These are phyloP conservation scores for Megaceryle alcyon DNA, from an alignment of 2,797 vertebrate genomes.

Conservation along the genomic window DNA sequence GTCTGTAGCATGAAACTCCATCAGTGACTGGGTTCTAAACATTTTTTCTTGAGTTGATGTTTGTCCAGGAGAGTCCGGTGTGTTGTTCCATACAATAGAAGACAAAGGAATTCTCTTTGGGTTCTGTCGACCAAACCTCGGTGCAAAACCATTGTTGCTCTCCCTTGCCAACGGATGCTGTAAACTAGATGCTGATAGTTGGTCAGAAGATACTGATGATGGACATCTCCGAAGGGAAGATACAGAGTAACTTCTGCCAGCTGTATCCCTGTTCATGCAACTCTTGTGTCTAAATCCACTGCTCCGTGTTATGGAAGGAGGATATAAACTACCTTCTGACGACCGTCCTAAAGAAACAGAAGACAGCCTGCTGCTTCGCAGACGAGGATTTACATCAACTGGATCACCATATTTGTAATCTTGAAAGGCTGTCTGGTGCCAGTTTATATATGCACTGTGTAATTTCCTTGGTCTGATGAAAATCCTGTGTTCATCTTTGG, in stretches of 20 bases:
- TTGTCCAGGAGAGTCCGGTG: conserved; percentile 43
- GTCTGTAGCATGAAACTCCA: conserved; percentile 69
- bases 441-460: conserved; percentile 76
- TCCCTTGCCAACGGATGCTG: conserved; percentile 12
- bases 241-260: conserved; percentile 66
- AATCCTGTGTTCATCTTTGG: conserved; percentile 74
- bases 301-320: conserved; percentile 45
- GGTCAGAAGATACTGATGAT: conserved; percentile 38
- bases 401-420: conserved; percentile 21
- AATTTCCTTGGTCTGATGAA: conserved; percentile 77
- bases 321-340: conserved; percentile 75
- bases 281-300: conserved; percentile 65
- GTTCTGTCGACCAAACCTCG: conserved; percentile 61
- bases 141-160: conserved; percentile 57
- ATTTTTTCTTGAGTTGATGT: conserved; percentile 42
- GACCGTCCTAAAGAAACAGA: conserved; percentile 39
- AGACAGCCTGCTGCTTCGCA: conserved; percentile 39
- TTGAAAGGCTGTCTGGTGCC: conserved; percentile 53
- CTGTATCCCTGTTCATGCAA: neutral
- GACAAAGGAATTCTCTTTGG: conserved; percentile 79
- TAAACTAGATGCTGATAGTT: conserved; percentile 41
- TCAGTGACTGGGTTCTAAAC: conserved; percentile 66
- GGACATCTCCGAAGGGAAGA: conserved; percentile 52
- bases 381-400: conserved; percentile 40
- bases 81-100: conserved; percentile 80